Base-by-base conservation (phyloP, 2,113 vertebrate species). In the Psittacula cyanocephala region DNA sequence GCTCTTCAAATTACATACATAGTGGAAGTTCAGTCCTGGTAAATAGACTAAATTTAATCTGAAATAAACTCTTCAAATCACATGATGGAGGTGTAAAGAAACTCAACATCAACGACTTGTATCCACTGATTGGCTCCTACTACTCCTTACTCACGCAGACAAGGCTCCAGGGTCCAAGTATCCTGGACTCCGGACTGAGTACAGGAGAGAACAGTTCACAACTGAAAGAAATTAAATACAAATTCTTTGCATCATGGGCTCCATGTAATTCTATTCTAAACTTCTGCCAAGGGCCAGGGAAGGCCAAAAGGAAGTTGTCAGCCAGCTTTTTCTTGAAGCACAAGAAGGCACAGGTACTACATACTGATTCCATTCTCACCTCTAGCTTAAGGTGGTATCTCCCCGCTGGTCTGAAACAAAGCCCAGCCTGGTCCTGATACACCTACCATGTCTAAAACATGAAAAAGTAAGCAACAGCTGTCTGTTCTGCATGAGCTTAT, bases 141-240 rank as follows among this genome's bases (percentile, higher is more conserved):
- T 13, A 4, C 4, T 28, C 23, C 35, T 37, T 55, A 39, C 9
- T 52, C 43, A 68, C 0, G 13, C 3, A 37, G 19, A 25, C 19
- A 50, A 37, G 13, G 25, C 8, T 5, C 20, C 17, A 28, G 2
- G 23, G n/a, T 67, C 11, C n/a, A 80, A 35, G 23, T 0, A 1
- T n/a, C 22, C 35, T 33, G 41, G 44, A 65, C 35, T 16, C 35
- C 31, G 24, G 13, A 80, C 14, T 14, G 2, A 64, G 22, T 4
- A 16, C 14, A 65, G 11, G 13, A 60, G 25, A 77, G 8, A 18
- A 20, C 17, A 74, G 27, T 17, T 41, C 55, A 57, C 44, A 69
- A 46, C 8, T 23, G 19, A 57, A 14, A 69, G 35, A 68, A 72
- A 60, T 8, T 27, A 64, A 63, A 46, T 15, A 72, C 10, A 1